Evolutionary conservation across 1,140 invertebrate species (phyloP).

Genomic region (Euura saliciscinereae): DNA sequence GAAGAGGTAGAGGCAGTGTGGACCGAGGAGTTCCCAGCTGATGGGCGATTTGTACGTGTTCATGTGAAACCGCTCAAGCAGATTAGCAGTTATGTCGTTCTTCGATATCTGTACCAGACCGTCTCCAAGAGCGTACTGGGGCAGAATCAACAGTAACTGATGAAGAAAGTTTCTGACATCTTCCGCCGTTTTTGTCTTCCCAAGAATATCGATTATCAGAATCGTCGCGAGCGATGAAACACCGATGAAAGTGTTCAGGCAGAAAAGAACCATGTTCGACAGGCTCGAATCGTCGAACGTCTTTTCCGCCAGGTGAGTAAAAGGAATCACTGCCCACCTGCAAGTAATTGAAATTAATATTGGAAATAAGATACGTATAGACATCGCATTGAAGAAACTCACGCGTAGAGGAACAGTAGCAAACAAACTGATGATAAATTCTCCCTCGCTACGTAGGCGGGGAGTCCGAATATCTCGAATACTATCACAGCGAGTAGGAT

Average conservation of each 20-base stretch:
- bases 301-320: slow-evolving; percentile 67
- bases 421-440: slow-evolving; percentile 67
- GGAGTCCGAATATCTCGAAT: slow-evolving; percentile 66
- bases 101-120: slow-evolving; percentile 68
- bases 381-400: slow-evolving; percentile 31
- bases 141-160: slow-evolving; percentile 66
- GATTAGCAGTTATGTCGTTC: slow-evolving; percentile 65
- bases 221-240: slow-evolving; percentile 64
- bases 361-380: background rate
- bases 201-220: slow-evolving; percentile 68
- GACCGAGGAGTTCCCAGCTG: slow-evolving; percentile 59
- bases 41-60: slow-evolving; percentile 70
- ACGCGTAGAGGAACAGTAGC: slow-evolving; percentile 67
- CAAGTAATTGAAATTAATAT: slow-evolving; percentile 15
- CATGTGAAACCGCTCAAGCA: slow-evolving; percentile 68
- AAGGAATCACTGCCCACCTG: slow-evolving; percentile 60
- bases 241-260: slow-evolving; percentile 67
- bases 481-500: slow-evolving; percentile 62
- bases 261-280: slow-evolving; percentile 71
- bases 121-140: slow-evolving; percentile 69
- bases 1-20: slow-evolving; percentile 60
- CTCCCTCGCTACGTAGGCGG: slow-evolving; percentile 67
- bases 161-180: slow-evolving; percentile 64
- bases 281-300: slow-evolving; percentile 67
- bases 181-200: slow-evolving; percentile 63